Evolutionary conservation across 1,140 invertebrate species (phyloP).

Genomic region (Tetragonula clypearis): DNA sequence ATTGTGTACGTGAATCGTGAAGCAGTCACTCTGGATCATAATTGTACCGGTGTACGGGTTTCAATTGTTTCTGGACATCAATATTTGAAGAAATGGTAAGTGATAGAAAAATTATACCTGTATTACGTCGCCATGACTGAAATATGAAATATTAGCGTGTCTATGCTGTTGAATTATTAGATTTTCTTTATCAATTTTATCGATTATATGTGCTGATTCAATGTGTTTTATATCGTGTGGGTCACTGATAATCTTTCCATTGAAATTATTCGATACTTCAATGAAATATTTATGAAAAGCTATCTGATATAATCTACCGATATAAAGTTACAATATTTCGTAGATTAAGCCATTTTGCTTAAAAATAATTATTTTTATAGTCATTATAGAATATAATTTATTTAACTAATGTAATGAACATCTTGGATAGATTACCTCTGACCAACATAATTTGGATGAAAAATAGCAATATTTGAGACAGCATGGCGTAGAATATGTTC

Average conservation of each 20-base stretch:
- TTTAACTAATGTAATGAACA: not conserved
- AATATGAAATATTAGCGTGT: not conserved
- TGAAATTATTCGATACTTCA: not conserved
- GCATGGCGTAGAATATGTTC: too few species aligned
- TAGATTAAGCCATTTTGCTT: not conserved
- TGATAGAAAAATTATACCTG: not conserved
- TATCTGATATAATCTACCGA: not conserved
- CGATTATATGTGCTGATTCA: not conserved
- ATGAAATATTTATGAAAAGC: not conserved
- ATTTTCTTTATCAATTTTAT: not conserved
- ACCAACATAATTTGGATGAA: not conserved
- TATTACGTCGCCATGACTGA: not conserved
- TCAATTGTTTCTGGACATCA: not conserved
- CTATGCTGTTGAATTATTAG: not conserved
- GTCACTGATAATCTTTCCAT: not conserved
- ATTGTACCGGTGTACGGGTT: not conserved
- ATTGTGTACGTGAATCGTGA: not conserved
- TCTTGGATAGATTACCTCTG: not conserved
- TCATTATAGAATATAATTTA: not conserved
- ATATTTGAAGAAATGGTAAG: not conserved
- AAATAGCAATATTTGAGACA: too few species aligned
- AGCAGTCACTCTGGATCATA: not conserved
- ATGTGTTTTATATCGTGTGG: not conserved
- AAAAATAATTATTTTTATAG: not conserved
- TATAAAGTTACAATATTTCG: not conserved